Evolutionary conservation across 2,888 invertebrate genomes (phyloP).

Genomic region (Noctua janthe): DNA sequence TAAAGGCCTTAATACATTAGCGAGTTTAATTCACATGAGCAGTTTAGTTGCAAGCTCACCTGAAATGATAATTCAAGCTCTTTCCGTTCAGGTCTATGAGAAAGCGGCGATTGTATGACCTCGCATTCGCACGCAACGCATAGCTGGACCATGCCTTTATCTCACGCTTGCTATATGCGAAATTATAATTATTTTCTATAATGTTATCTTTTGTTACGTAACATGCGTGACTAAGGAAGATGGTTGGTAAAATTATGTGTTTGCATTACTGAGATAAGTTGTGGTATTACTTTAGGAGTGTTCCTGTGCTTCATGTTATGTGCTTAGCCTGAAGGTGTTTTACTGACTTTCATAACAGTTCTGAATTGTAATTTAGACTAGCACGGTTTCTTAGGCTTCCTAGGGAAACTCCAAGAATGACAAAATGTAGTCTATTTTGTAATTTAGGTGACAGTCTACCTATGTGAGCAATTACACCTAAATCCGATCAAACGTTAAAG

Average conservation of each 20-base stretch:
- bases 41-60: slow-evolving; percentile 5
- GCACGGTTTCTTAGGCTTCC: too few relatives aligned
- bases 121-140: slow-evolving; percentile 59
- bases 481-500: neutral
- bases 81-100: slow-evolving; percentile 46
- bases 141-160: slow-evolving; percentile 40
- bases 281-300: slow-evolving; percentile 19
- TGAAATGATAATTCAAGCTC: slow-evolving; percentile 33
- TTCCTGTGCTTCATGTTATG: neutral
- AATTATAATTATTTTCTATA: slow-evolving; percentile 65
- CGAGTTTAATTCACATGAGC: neutral
- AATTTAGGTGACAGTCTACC: neutral
- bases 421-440: neutral
- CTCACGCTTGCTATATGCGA: slow-evolving; percentile 54
- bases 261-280: slow-evolving; percentile 11
- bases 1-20: neutral
- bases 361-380: too few relatives aligned
- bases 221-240: slow-evolving; percentile 54
- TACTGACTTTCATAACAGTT: neutral
- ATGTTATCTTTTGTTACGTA: slow-evolving; percentile 57
- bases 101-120: slow-evolving; percentile 60
- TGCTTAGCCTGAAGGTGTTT: neutral
- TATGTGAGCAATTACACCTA: neutral
- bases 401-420: neutral
- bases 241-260: slow-evolving; percentile 46